These are phyloP conservation scores for Leucophora obtusa DNA, from an alignment of 2,888 invertebrate species.

Conservation along the genomic window DNA sequence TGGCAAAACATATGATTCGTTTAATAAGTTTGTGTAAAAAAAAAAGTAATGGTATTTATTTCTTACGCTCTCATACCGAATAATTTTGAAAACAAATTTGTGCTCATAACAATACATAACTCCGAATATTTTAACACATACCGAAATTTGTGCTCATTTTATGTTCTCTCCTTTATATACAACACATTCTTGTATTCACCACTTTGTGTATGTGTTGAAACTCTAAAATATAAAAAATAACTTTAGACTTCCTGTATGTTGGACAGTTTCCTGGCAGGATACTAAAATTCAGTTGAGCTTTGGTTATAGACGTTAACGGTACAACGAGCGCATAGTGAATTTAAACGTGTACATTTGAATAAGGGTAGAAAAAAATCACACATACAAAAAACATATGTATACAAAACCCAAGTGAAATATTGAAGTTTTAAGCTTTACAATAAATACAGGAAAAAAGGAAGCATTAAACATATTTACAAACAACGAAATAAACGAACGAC, in stretches of 20 bases:
- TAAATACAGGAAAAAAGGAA: constrained; percentile 24
- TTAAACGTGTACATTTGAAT: constrained; percentile 33
- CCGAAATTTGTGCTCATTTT: constrained; percentile 15
- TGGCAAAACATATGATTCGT: background rate
- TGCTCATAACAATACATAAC: background rate
- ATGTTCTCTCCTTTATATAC: background rate
- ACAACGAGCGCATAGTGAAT: constrained; percentile 66
- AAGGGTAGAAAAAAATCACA: constrained; percentile 18
- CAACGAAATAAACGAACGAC: constrained; percentile 49
- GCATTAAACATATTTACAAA: constrained; percentile 19
- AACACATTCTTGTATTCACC: constrained; percentile 67
- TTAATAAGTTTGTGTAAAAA: background rate
- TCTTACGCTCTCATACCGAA: constrained; percentile 27
- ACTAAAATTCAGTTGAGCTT: constrained; percentile 75
- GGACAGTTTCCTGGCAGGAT: constrained; percentile 67
- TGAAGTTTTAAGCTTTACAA: constrained; percentile 37
- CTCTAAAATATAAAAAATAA: constrained; percentile 64
- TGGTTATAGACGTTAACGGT: constrained; percentile 74
- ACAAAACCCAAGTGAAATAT: constrained; percentile 26
- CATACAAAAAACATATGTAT: background rate
- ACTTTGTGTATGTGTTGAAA: constrained; percentile 59
- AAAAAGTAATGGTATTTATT: constrained; percentile 50
- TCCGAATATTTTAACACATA: constrained; percentile 26
- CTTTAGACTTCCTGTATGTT: constrained; percentile 67
- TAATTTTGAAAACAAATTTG: constrained; percentile 12